These are phyloP conservation scores for Speoplatyrhinus poulsoni DNA, from an alignment of 2,113 vertebrate genomes.

Conservation along the genomic window DNA sequence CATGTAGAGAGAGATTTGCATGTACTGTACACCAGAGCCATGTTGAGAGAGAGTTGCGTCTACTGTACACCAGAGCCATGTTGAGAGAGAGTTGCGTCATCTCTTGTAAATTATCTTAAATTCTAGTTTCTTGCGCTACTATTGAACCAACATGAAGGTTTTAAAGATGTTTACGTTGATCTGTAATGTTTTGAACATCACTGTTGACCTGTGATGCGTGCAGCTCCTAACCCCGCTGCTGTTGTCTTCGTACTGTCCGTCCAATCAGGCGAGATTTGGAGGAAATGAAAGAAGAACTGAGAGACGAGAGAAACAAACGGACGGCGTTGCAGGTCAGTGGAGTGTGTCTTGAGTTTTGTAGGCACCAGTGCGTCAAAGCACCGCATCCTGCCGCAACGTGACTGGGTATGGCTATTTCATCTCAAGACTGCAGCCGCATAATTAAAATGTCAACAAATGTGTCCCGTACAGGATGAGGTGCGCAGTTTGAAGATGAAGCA, in stretches of 20 bases:
- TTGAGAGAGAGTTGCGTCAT: background rate
- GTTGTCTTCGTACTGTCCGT: conserved; percentile 33
- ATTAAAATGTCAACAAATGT: background rate
- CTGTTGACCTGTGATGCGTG: no score
- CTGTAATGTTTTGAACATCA: no score
- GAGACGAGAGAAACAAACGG: conserved; percentile 69
- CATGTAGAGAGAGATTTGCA: background rate
- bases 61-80: no score
- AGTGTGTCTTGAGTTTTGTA: no score
- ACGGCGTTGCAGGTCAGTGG: conserved; percentile 68
- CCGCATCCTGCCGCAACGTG: no score
- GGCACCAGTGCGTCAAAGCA: no score
- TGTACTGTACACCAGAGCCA: no score
- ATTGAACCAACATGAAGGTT: no score
- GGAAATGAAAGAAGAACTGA: conserved; percentile 77
- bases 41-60: no score
- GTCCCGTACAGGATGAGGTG: conserved; percentile 70
- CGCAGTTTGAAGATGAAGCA: conserved; percentile 55
- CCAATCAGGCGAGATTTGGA: conserved; percentile 72
- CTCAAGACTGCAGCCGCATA: background rate
- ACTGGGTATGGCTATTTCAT: no score
- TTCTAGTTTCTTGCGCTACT: background rate
- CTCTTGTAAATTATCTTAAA: background rate
- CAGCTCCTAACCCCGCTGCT: conserved; percentile 8
- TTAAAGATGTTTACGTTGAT: no score